A percentile compares a stretch with the other conserved stretches of the same genome.
Conservation (phyloP, 1,140 invertebrate genomes). For the Heterodera carotae region DNA sequence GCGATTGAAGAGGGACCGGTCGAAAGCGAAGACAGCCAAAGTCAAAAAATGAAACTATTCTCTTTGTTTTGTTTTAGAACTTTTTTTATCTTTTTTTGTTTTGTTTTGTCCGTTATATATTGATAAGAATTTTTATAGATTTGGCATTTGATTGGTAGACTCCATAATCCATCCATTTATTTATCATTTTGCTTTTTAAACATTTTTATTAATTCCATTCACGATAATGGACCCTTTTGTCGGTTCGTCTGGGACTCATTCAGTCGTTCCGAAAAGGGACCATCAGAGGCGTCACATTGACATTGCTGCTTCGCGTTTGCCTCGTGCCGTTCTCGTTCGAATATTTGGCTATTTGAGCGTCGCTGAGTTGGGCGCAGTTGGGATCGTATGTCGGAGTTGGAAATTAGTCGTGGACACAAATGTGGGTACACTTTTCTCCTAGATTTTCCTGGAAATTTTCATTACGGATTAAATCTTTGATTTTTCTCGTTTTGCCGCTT, state of each 20-base stretch:
- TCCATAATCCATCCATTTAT: too few relatives aligned
- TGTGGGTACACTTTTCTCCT: constrained; percentile 18
- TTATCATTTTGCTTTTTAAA: too few relatives aligned
- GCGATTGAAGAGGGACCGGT: constrained; percentile 48
- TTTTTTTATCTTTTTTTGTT: constrained; percentile 35
- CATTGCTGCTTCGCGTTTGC: constrained; percentile 66
- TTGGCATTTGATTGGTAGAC: too few relatives aligned
- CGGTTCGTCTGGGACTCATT: background rate
- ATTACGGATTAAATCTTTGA: too few relatives aligned
- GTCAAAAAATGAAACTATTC: constrained; percentile 54
- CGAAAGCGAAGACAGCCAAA: constrained; percentile 60
- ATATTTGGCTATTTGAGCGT: constrained; percentile 90
- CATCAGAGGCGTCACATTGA: background rate
- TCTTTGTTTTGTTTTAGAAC: background rate
- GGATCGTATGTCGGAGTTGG: constrained; percentile 91
- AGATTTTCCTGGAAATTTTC: background rate
- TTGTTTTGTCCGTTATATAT: too few relatives aligned
- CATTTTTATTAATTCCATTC: background rate
- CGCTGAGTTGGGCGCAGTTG: constrained; percentile 82
- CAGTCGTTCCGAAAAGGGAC: background rate
- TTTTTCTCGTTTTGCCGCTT: background rate
- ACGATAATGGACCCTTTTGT: background rate
- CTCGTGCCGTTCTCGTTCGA: constrained; percentile 82
- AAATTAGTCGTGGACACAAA: constrained; percentile 76
- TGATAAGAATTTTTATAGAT: background rate